These are phyloP conservation scores for Hydrolagus affinis DNA, from an alignment of 2,113 vertebrate species.

Conservation along the genomic window DNA sequence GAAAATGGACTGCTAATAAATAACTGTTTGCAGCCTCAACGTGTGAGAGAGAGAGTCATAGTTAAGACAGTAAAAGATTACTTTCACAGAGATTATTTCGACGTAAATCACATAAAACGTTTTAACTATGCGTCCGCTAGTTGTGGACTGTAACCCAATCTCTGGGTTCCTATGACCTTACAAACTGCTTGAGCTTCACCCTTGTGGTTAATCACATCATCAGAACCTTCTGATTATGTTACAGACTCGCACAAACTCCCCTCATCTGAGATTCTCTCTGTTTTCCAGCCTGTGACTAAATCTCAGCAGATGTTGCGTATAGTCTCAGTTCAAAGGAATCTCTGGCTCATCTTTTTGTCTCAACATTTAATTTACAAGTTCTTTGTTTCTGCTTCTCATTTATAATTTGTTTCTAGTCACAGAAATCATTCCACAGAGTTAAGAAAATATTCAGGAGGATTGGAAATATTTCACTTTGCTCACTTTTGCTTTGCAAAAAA, in stretches of 20 bases:
- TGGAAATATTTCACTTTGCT: neutral
- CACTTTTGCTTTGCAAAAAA: neutral
- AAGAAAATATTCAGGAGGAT: neutral
- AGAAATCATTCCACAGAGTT: no score
- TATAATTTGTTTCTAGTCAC: no score
- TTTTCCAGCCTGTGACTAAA: neutral
- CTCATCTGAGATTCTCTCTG: neutral
- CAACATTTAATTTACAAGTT: neutral
- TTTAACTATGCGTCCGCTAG: no score
- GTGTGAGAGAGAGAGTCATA: no score
- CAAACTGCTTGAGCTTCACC: neutral
- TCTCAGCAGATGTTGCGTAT: neutral
- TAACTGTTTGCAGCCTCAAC: no score
- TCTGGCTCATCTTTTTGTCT: neutral
- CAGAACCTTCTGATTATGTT: conserved; percentile 8
- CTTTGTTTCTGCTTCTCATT: neutral
- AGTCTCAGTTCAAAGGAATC: neutral
- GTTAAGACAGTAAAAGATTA: no score
- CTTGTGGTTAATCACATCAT: neutral
- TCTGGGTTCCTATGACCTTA: neutral
- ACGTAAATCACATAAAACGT: no score
- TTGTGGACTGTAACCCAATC: neutral
- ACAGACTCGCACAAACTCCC: neutral
- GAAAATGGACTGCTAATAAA: no score
- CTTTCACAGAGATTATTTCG: no score